Percentiles rank a stretch among this genome's conserved stretches.
phyloP scores from a whole-genome alignment of 1,140 invertebrate species.

The Drosophila chauvacae region DNA sequence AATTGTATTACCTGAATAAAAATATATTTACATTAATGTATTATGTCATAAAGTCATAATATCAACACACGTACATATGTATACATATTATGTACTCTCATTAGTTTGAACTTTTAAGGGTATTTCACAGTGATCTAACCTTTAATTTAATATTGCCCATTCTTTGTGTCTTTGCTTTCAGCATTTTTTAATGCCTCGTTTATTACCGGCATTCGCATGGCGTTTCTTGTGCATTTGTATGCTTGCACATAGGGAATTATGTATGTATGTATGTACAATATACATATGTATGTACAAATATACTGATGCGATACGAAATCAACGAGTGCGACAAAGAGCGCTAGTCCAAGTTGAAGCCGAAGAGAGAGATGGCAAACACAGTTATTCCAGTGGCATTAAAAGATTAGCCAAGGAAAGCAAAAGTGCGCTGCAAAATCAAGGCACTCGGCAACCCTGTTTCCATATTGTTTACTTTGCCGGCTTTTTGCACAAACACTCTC shows the following conservation, averaged over 20 bases:
- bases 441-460: slow-evolving; percentile 29
- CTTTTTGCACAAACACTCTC: slow-evolving; percentile 41
- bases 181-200: slow-evolving; percentile 61
- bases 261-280: slow-evolving; percentile 6
- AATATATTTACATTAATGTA: no score
- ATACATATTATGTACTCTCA: no score
- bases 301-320: neutral
- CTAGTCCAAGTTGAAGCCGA: neutral
- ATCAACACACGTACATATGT: no score
- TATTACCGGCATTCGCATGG: slow-evolving; percentile 52
- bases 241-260: slow-evolving; percentile 23
- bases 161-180: slow-evolving; percentile 25
- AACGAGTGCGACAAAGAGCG: slow-evolving; percentile 1
- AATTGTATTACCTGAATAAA: no score
- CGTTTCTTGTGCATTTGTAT: slow-evolving; percentile 28
- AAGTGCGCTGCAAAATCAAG: slow-evolving; percentile 20
- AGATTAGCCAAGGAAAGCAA: slow-evolving; percentile 47
- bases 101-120: slow-evolving; percentile 9
- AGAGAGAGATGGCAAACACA: slow-evolving; percentile 12
- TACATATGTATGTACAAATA: neutral
- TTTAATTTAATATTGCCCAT: neutral
- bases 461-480: slow-evolving; percentile 72
- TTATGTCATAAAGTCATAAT: no score
- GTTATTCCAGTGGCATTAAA: slow-evolving; percentile 25
- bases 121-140: neutral